Evolutionary conservation across 1,140 invertebrate species (phyloP).

Genomic region (Macrotrachela quadricornifera): DNA sequence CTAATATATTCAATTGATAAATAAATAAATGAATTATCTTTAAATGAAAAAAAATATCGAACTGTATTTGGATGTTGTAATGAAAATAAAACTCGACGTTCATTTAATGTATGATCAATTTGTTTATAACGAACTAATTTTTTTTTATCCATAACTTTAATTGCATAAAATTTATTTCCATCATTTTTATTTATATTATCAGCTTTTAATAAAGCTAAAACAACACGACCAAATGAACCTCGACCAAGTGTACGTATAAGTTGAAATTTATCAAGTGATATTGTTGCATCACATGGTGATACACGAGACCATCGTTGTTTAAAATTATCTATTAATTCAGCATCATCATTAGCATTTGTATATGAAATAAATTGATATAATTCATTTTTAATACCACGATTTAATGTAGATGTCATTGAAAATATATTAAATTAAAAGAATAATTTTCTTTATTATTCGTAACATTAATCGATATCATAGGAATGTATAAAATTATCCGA

Average conservation of each 20-base stretch:
- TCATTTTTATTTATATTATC: background rate
- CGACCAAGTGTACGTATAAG: constrained; percentile 49
- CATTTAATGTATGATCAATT: constrained; percentile 80
- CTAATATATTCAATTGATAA: constrained; percentile 96
- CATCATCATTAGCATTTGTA: no score
- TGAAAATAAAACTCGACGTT: constrained; percentile 76
- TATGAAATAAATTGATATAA: no score
- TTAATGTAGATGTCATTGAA: no score
- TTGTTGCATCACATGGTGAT: no score
- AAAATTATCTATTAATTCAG: no score
- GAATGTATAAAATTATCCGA: no score
- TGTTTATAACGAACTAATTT: constrained; percentile 52
- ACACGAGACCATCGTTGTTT: no score
- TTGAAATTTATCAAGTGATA: constrained; percentile 66
- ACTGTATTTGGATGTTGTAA: constrained; percentile 83
- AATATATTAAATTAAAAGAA: no score
- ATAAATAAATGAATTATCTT: constrained; percentile 66
- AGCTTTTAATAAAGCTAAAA: background rate
- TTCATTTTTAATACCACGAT: no score
- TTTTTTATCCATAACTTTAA: constrained; percentile 6
- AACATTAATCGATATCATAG: no score
- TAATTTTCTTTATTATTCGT: no score
- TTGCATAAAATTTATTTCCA: background rate
- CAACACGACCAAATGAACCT: constrained; percentile 7
- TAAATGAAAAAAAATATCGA: constrained; percentile 74